Conservation (phyloP, 2,888 invertebrate species). For the Morpho deidamia region DNA sequence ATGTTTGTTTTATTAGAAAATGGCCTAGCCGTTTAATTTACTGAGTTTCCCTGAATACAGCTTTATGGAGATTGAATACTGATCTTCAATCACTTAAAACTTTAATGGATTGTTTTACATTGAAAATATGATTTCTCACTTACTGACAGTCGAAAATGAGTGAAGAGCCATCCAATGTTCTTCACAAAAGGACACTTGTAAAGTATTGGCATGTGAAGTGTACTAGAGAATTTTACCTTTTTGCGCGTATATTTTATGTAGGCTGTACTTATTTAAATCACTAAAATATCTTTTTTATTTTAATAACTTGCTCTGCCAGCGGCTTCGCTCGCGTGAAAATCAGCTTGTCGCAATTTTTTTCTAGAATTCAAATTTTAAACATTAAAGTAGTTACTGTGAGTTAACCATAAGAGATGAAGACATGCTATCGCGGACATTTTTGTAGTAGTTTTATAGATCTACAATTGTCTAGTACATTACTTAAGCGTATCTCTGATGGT, state of each 20-base stretch:
- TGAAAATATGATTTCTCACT: conserved; percentile 10
- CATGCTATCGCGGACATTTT: too few species aligned
- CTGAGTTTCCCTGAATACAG: background rate
- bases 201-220: conserved; percentile 12
- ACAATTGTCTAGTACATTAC: too few species aligned
- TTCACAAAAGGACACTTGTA: conserved; percentile 13
- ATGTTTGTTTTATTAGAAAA: conserved; percentile 29
- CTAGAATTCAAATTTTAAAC: too few species aligned
- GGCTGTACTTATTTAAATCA: background rate
- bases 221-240: conserved; percentile 6
- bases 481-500: too few species aligned
- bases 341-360: too few species aligned
- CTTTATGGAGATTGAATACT: conserved; percentile 3
- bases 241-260: background rate
- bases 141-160: conserved; percentile 11
- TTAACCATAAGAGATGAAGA: too few species aligned
- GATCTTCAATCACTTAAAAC: conserved; percentile 16
- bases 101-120: conserved; percentile 15
- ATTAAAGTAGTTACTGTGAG: too few species aligned
- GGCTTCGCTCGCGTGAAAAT: too few species aligned
- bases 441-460: too few species aligned
- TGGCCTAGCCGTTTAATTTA: conserved; percentile 4
- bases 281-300: too few species aligned
- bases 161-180: conserved; percentile 13
- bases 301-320: too few species aligned